These are phyloP conservation scores for Drosophila setifemur DNA, from an alignment of 1,140 invertebrate species.

Conservation along the genomic window DNA sequence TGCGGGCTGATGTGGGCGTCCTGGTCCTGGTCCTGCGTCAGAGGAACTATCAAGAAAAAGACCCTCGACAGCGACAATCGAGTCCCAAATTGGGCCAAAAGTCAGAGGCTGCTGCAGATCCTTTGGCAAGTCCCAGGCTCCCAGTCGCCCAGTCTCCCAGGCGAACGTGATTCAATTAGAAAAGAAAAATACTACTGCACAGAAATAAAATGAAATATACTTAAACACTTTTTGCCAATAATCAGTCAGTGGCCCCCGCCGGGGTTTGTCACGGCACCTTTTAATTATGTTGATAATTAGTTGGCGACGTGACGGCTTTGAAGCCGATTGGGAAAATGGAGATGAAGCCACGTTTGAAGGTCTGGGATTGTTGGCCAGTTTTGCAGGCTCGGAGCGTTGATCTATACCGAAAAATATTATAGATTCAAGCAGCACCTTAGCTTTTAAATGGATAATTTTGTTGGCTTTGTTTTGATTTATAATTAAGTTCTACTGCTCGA, in stretches of 20 bases:
- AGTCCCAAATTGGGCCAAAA: constrained; percentile 9
- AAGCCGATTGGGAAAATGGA: constrained; percentile 7
- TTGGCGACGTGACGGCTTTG: constrained; percentile 62
- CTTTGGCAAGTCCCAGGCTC: constrained; percentile 11
- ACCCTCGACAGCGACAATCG: constrained; percentile 4
- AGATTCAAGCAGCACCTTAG: too few species aligned
- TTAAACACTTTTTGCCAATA: constrained; percentile 58
- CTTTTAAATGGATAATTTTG: too few species aligned
- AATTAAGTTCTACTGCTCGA: too few species aligned
- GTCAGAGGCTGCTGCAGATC: too few species aligned
- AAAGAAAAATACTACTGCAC: constrained; percentile 44
- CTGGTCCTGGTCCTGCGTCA: background rate
- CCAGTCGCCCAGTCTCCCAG: constrained; percentile 9
- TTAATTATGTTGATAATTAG: constrained; percentile 75
- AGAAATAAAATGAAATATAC: constrained; percentile 34
- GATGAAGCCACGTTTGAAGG: background rate
- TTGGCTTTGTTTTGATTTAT: too few species aligned
- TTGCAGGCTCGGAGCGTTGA: too few species aligned
- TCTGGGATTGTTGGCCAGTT: background rate
- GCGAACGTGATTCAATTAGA: constrained; percentile 72
- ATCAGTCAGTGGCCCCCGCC: constrained; percentile 57
- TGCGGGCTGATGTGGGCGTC: constrained; percentile 51
- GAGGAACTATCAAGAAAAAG: constrained; percentile 44
- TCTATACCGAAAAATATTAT: too few species aligned
- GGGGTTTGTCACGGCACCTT: constrained; percentile 58